These are phyloP conservation scores for Drosophila truncata DNA, from an alignment of 1,140 invertebrate genomes.

Conservation along the genomic window DNA sequence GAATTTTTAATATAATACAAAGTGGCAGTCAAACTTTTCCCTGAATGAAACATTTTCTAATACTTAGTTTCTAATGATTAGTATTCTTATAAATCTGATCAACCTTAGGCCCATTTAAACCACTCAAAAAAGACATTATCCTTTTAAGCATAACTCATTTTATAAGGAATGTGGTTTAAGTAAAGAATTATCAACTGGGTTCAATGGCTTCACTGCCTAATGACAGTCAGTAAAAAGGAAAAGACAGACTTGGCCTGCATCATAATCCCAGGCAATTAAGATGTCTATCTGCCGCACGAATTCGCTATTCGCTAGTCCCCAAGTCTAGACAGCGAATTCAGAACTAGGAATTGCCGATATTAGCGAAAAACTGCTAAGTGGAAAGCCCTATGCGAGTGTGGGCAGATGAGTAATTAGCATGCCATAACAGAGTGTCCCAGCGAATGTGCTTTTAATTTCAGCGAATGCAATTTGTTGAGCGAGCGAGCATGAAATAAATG, in stretches of 20 bases:
- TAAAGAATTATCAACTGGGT: conserved; percentile 8
- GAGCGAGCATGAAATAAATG: conserved; percentile 49
- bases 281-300: conserved; percentile 65
- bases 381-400: background rate
- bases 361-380: conserved; percentile 16
- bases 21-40: no score
- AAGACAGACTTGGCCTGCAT: conserved; percentile 21
- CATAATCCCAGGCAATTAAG: conserved; percentile 76
- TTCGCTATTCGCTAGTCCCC: conserved; percentile 48
- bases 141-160: background rate
- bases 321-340: conserved; percentile 60
- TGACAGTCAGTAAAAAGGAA: conserved; percentile 21
- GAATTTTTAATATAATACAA: no score
- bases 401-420: conserved; percentile 62
- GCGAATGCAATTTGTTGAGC: conserved; percentile 51
- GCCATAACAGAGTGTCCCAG: conserved; percentile 28
- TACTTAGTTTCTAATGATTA: no score
- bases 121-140: background rate
- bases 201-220: conserved; percentile 34
- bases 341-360: conserved; percentile 39
- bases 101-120: no score
- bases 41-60: no score
- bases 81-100: no score
- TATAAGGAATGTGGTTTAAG: background rate
- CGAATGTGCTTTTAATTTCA: conserved; percentile 61